Evolutionary conservation across 35 echinoderm and acorn worm species (phyloP), one percentile per base, ranked within the genome.

Genomic region (Lytechinus pictus): DNA sequence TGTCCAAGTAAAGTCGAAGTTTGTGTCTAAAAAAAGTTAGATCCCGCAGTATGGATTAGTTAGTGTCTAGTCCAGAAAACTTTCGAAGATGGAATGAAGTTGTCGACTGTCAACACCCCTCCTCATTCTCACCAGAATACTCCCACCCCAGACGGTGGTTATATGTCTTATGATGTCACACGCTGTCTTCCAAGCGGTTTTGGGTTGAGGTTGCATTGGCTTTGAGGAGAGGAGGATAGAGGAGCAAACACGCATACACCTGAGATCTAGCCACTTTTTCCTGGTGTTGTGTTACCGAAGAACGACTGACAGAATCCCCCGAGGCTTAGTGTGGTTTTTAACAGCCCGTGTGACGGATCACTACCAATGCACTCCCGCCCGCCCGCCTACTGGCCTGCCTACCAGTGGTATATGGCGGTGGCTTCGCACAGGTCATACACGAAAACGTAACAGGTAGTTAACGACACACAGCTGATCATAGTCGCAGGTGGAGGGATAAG

Each of bases 101-200:
- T 90, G 28, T 90, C 7, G 66, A 90, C 14, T 90, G 88, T 90
- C 88, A 90, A 52, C 88, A 90, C 88, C 88, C 88, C 52, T 44
- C 52, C 66, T 79, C 66, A 79, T 24, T 90, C 16, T 90, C 52
- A 8, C 13, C 52, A 13, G n/a, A 4, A 51, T 16, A 29, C 28
- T 44, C 88, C 88, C 88, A 90, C 29, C 29, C 88, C 88, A 90
- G 88, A 90, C 52, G 88, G 28, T 90, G 88, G 56, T 13, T 58
- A 8, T 58, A 58, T 58, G 56, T 9, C 0, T 58, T 58, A 58
- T 58, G 56, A 58, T 2, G 56, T 58, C 9, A 8, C 11, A 57
- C 55, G 11, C 55, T 57, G 55, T 9, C 33, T 58, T 11, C 56
- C 56, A 58, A 13, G 56, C 13, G 33, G 33, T 44, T 44, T 44